phyloP scores from a whole-genome alignment of 2,797 vertebrate species.

The Lepus oiostolus region DNA sequence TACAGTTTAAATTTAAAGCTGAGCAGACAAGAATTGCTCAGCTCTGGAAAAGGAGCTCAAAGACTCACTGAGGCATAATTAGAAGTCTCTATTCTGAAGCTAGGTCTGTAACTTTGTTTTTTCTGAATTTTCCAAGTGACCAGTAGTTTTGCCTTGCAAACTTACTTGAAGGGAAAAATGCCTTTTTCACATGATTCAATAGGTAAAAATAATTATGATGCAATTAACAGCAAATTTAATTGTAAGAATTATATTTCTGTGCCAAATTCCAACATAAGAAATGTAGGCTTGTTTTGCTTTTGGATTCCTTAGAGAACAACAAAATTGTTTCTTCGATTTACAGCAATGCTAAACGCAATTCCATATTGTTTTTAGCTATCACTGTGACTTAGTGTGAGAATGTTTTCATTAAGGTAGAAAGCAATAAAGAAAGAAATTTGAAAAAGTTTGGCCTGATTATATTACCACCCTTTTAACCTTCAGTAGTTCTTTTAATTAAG shows the following conservation, averaged over 20 bases:
- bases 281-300: slow-evolving; percentile 37
- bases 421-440: slow-evolving; percentile 81
- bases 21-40: slow-evolving; percentile 66
- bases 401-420: slow-evolving; percentile 83
- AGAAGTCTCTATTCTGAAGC: slow-evolving; percentile 71
- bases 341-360: slow-evolving; percentile 57
- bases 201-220: slow-evolving; percentile 63
- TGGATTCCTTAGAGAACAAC: slow-evolving; percentile 42
- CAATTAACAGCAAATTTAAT: slow-evolving; percentile 59
- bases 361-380: slow-evolving; percentile 65
- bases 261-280: neutral
- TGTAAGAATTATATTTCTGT: slow-evolving; percentile 26
- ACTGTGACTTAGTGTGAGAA: slow-evolving; percentile 79
- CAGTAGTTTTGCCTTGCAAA: slow-evolving; percentile 54
- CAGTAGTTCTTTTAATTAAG: slow-evolving; percentile 78
- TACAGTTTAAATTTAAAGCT: slow-evolving; percentile 70
- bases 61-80: slow-evolving; percentile 82
- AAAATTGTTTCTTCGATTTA: slow-evolving; percentile 49
- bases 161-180: slow-evolving; percentile 21
- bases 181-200: neutral
- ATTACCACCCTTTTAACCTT: slow-evolving; percentile 78
- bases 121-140: slow-evolving; percentile 71
- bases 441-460: slow-evolving; percentile 80
- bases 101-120: slow-evolving; percentile 65
- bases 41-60: slow-evolving; percentile 73